Evolutionary conservation across 2,113 vertebrate genomes (phyloP), one percentile per base, ranked within the genome.

Genomic region (Barbus barbus): DNA sequence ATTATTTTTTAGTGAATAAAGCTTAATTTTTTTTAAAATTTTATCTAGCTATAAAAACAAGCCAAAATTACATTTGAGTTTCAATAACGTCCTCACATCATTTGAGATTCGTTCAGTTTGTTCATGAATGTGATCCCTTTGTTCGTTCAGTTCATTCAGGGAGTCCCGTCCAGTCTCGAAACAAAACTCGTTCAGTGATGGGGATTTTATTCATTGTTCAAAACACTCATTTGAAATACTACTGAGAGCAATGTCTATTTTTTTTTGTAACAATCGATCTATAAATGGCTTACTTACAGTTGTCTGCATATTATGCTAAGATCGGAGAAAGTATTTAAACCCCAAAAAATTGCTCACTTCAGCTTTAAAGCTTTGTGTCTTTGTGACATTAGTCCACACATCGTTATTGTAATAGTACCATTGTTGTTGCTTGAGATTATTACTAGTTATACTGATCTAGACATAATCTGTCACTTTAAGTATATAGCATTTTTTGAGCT

Each of bases 301-400:
- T 71, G 33, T 71, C 18, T 22, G 20, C 65, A 69, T 38, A 36
- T 67, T 73, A 44, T 14, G 22, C 71, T 73, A 2, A 13, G 11
- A 28, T 33, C 9, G 7, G 9, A 38, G 5, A 58, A 60, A 5
- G 51, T n/a, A 51, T 51, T 31, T 18, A 20, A 33, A 56, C 18
- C 3, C 22, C 26, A 28, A 44, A 18, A 56, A 22, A 56, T 4
- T 11, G 8, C 74, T 36, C 44, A 22, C 75, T 36, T 78, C 75
- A 78, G 75, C 51, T 78, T 79, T 26, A 80, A 63, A 80, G 78
- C 78, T 80, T 80, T 48, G 38, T 65, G 78, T 80, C 78, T 65
- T 28, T 46, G 18, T 65, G 78, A 63, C 60, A 65, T 61, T 80
- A 65, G 33, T 78, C 76, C 12, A 14, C 33, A 36, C 20, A 28